Conservation (phyloP, 2,797 vertebrate species). For the Allobates femoralis region DNA sequence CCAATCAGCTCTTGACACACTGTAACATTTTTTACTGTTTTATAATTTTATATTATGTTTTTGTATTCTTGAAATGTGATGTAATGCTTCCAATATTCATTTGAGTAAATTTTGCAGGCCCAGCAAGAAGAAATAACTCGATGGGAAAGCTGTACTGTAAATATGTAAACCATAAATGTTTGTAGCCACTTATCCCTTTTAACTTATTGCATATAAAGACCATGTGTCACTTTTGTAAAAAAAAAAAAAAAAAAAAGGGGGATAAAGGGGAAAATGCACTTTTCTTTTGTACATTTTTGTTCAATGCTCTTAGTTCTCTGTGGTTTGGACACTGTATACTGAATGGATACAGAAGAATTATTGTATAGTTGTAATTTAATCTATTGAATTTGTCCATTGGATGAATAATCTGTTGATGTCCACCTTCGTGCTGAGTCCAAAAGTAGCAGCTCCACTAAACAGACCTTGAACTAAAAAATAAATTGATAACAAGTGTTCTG, state of each 20-base stretch:
- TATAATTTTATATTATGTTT: slow-evolving; percentile 81
- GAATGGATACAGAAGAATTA: slow-evolving; percentile 30
- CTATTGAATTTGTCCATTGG: neutral
- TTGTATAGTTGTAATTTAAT: slow-evolving; percentile 34
- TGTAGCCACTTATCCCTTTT: slow-evolving; percentile 25
- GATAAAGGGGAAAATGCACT: neutral
- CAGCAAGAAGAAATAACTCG: slow-evolving; percentile 1
- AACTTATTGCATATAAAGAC: slow-evolving; percentile 39
- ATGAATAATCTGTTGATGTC: slow-evolving; percentile 11
- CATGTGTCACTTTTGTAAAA: slow-evolving; percentile 43
- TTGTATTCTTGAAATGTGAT: slow-evolving; percentile 79
- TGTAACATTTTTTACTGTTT: slow-evolving; percentile 71
- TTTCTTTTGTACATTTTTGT: slow-evolving; percentile 34
- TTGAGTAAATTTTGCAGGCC: slow-evolving; percentile 66
- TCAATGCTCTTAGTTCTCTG: slow-evolving; percentile 43
- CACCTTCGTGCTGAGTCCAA: neutral
- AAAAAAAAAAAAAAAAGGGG: slow-evolving; percentile 3
- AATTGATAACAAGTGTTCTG: neutral
- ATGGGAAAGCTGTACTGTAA: slow-evolving; percentile 52
- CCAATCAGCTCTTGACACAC: slow-evolving; percentile 16
- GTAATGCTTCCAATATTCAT: slow-evolving; percentile 80
- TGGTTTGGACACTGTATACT: slow-evolving; percentile 37
- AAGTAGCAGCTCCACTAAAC: slow-evolving; percentile 43
- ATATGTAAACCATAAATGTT: slow-evolving; percentile 55
- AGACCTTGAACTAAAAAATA: neutral